Percentiles rank a stretch among this genome's conserved stretches.
phyloP scores from a whole-genome alignment of 2,113 vertebrate genomes.

The Gymnocephalus cernua region DNA sequence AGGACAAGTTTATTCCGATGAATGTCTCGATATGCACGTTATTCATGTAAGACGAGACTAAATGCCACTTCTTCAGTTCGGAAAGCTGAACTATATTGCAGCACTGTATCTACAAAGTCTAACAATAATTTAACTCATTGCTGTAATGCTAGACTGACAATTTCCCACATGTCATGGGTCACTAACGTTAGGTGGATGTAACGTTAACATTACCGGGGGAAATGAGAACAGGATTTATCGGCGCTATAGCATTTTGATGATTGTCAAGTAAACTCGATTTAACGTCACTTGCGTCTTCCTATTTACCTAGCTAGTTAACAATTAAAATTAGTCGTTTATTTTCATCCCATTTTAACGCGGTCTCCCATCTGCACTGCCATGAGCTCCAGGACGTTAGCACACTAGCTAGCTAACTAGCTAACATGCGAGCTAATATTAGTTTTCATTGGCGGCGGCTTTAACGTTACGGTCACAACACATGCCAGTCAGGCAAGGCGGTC shows the following conservation, averaged over 20 bases:
- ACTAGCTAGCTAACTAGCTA: slow-evolving; percentile 66
- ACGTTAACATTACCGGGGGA: background rate
- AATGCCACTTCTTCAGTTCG: background rate
- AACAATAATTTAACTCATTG: background rate
- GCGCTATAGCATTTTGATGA: background rate
- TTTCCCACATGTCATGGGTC: slow-evolving; percentile 62
- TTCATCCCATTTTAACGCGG: background rate
- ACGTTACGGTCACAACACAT: slow-evolving; percentile 59
- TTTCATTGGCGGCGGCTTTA: slow-evolving; percentile 37
- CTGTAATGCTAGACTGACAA: slow-evolving; percentile 2
- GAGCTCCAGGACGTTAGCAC: slow-evolving; percentile 37
- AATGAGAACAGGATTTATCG: background rate
- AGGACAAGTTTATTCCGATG: too few relatives aligned
- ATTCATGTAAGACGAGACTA: background rate
- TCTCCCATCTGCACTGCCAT: background rate
- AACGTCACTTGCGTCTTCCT: background rate
- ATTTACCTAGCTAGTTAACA: accelerated
- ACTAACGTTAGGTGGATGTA: slow-evolving; percentile 5
- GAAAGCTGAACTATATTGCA: background rate
- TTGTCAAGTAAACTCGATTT: background rate
- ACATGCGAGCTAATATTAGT: slow-evolving; percentile 33
- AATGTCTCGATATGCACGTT: background rate
- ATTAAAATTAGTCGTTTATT: background rate
- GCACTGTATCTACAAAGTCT: background rate
- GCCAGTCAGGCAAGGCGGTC: slow-evolving; percentile 53